Conservation (phyloP, 2,797 vertebrate species). For the Ambastaia sidthimunki region DNA sequence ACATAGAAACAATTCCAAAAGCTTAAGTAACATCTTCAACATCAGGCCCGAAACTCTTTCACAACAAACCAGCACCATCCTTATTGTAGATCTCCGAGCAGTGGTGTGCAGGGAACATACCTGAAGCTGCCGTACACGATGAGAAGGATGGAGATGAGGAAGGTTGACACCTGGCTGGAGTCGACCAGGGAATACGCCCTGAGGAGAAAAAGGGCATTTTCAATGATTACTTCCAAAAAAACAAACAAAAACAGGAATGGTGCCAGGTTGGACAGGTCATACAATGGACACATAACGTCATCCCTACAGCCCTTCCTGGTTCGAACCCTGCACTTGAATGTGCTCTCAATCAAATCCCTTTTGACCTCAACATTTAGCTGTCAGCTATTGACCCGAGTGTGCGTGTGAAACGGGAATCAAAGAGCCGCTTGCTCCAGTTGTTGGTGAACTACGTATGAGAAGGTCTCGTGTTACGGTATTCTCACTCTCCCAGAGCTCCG, state of each 20-base stretch:
- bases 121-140: slow-evolving; percentile 99
- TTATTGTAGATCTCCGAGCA: too few species aligned
- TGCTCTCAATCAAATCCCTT: neutral
- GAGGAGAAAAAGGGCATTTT: slow-evolving; percentile 20
- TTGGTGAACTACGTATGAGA: neutral
- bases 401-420: neutral
- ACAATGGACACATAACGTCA: neutral
- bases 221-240: neutral
- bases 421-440: neutral
- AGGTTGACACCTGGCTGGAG: slow-evolving; percentile 99
- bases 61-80: too few species aligned
- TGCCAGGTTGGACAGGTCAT: neutral
- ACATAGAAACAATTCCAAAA: neutral
- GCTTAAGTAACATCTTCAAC: neutral
- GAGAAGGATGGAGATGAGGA: slow-evolving; percentile 99
- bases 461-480: slow-evolving; percentile 3
- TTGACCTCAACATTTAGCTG: neutral
- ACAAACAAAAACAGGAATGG: neutral
- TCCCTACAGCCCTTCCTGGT: neutral
- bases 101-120: slow-evolving; percentile 75
- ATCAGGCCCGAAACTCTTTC: neutral
- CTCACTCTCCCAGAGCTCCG: neutral
- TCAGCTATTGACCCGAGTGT: neutral
- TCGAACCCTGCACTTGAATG: neutral
- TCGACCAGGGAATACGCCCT: slow-evolving; percentile 99